These are phyloP conservation scores for Drosophila atroscutellata DNA, from an alignment of 2,888 invertebrate genomes.

Conservation along the genomic window DNA sequence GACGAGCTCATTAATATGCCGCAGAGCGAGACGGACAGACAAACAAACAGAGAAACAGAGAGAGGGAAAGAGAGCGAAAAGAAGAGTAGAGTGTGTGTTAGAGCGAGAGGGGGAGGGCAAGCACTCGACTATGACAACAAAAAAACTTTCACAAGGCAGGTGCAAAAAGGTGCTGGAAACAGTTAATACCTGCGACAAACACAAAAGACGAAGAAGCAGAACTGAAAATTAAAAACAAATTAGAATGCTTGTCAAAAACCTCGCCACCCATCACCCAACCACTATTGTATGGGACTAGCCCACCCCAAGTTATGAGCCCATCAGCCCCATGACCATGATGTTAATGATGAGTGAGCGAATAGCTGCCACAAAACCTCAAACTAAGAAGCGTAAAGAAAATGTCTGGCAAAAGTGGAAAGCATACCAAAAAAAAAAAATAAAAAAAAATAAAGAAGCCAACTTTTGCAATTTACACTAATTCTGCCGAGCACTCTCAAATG, in stretches of 20 bases:
- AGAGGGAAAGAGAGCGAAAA: not conserved
- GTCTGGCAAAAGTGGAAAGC: conserved; percentile 9
- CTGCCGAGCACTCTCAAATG: conserved; percentile 25
- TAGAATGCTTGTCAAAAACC: conserved; percentile 60
- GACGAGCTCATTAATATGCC: conserved; percentile 79
- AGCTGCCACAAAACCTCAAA: conserved; percentile 45
- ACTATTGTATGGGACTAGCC: not conserved
- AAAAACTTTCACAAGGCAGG: conserved; percentile 42
- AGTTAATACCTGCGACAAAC: conserved; percentile 49
- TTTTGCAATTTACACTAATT: conserved; percentile 66
- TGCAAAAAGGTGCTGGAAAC: conserved; percentile 57
- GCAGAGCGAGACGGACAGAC: conserved; percentile 17
- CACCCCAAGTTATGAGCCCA: conserved; percentile 33
- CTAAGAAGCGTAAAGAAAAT: conserved; percentile 27
- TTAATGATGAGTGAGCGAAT: conserved; percentile 59
- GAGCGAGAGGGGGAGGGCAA: not conserved
- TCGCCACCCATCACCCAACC: not conserved
- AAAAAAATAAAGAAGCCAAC: conserved; percentile 29
- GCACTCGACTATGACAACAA: conserved; percentile 19
- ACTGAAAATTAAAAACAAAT: conserved; percentile 69
- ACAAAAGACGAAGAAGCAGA: conserved; percentile 43
- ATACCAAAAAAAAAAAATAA: not conserved
- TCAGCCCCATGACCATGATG: conserved; percentile 49
- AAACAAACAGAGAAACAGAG: not conserved
- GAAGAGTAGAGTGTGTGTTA: not conserved